phyloP scores from a whole-genome alignment of 2,797 vertebrate species.

The Protosalanx chinensis region DNA sequence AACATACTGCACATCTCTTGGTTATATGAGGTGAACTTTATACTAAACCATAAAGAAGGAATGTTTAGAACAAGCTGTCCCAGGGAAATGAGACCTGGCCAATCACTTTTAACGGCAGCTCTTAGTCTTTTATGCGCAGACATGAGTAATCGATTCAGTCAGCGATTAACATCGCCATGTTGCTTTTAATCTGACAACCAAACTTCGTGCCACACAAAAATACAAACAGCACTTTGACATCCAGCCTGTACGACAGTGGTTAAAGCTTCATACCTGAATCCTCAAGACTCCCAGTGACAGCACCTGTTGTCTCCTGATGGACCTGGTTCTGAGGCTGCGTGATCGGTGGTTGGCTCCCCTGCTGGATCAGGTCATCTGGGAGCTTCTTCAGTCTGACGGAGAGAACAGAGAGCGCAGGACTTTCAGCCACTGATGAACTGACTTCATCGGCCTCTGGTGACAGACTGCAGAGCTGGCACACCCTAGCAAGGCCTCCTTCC shows the following conservation, averaged over 20 bases:
- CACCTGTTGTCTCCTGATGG: background rate
- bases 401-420: conserved; percentile 7
- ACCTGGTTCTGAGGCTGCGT: background rate
- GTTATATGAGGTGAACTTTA: background rate
- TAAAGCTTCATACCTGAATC: background rate
- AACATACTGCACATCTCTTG: background rate
- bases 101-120: too few species aligned
- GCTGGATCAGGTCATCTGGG: conserved; percentile 13
- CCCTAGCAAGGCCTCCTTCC: conserved; percentile 7
- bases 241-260: too few species aligned
- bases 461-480: conserved; percentile 24
- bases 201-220: too few species aligned
- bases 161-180: too few species aligned
- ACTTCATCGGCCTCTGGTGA: background rate
- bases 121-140: too few species aligned
- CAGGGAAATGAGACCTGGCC: too few species aligned
- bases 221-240: too few species aligned
- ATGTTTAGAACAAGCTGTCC: too few species aligned
- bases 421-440: background rate
- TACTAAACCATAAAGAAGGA: background rate
- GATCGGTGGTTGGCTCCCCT: conserved; percentile 1
- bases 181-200: too few species aligned
- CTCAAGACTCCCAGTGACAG: background rate
- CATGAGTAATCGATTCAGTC: too few species aligned
- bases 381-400: conserved; percentile 23